A percentile compares a stretch with the other conserved stretches of the same genome.
These are phyloP conservation scores for Caenorhabditis brenneri DNA, from an alignment of 1,140 invertebrate genomes.

Conservation along the genomic window DNA sequence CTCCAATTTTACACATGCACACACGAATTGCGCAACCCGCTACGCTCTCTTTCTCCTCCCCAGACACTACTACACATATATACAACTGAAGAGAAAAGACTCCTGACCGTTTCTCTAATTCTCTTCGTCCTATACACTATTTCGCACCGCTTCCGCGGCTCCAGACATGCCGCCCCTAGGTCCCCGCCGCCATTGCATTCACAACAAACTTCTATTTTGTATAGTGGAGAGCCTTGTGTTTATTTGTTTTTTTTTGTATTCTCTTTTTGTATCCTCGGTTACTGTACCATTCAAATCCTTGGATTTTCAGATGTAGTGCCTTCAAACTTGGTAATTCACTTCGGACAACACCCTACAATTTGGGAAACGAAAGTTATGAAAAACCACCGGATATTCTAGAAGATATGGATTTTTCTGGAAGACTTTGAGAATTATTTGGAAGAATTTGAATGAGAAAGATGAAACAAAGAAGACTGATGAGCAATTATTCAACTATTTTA, in stretches of 20 bases:
- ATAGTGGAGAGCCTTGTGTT: not conserved
- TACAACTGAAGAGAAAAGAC: not conserved
- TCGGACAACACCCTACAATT: not conserved
- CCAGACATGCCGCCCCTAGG: not conserved
- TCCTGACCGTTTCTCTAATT: not conserved
- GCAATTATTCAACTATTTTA: not conserved
- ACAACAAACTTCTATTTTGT: not conserved
- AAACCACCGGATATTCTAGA: not conserved
- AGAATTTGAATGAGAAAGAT: not conserved
- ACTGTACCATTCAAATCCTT: not conserved
- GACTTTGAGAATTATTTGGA: not conserved
- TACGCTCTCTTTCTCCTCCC: not conserved
- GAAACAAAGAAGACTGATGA: not conserved
- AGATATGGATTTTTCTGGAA: not conserved
- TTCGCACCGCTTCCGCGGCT: not conserved
- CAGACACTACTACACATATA: not conserved
- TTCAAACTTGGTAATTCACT: not conserved
- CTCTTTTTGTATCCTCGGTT: not conserved
- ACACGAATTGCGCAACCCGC: constrained; percentile 24
- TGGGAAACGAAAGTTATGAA: not conserved
- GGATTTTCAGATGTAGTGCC: not conserved
- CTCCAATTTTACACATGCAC: constrained; percentile 8
- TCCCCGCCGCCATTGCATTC: not conserved
- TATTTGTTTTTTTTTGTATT: not conserved
- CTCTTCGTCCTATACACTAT: not conserved